Percentiles rank a stretch among this genome's conserved stretches.
Evolutionary conservation across 2,113 vertebrate species (phyloP).

Genomic region (Aldabrachelys gigantea): DNA sequence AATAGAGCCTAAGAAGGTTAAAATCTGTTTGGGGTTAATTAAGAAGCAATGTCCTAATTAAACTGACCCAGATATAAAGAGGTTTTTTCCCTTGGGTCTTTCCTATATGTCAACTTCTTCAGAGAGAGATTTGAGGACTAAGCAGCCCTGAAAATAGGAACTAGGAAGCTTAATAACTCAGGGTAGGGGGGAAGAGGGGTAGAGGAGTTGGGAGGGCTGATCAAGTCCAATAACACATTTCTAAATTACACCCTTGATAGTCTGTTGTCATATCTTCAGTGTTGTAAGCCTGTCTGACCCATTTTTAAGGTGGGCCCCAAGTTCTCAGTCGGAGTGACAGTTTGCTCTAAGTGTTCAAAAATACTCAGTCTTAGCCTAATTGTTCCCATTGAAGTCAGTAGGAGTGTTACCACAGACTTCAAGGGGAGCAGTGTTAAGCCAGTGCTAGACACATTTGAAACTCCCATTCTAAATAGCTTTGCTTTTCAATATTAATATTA

Average conservation of each 20-base stretch:
- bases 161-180: not conserved
- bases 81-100: not conserved
- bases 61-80: not conserved
- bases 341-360: not conserved
- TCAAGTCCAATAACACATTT: fast-evolving
- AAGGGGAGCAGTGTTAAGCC: not conserved
- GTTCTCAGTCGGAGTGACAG: not conserved
- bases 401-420: not conserved
- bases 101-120: not conserved
- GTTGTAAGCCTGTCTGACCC: not conserved
- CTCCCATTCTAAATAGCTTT: not conserved
- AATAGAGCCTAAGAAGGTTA: not conserved
- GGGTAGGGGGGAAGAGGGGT: fast-evolving
- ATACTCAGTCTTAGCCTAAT: not conserved
- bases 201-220: not conserved
- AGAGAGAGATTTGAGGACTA: not conserved
- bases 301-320: not conserved
- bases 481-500: slow-evolving; percentile 3
- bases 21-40: not conserved
- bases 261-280: not conserved
- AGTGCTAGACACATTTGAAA: not conserved
- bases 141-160: not conserved
- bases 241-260: fast-evolving
- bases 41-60: not conserved
- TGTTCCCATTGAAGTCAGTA: not conserved